These are phyloP conservation scores for Python bivittatus DNA, from an alignment of 2,113 vertebrate genomes.

Conservation along the genomic window DNA sequence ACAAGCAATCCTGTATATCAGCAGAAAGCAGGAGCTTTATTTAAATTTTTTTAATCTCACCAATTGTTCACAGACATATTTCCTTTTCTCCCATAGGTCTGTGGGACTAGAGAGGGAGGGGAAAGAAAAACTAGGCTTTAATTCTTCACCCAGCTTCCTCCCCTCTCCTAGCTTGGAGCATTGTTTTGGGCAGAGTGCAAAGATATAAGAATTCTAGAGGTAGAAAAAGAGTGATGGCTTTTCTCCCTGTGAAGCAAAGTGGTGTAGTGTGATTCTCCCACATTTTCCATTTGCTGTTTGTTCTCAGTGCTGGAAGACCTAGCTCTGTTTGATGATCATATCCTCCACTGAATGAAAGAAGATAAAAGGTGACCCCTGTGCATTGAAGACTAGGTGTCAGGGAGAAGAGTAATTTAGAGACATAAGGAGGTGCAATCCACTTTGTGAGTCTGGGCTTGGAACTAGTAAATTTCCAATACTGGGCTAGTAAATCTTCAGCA, in stretches of 20 bases:
- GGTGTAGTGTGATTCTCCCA: background rate
- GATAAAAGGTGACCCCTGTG: background rate
- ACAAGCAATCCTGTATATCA: background rate
- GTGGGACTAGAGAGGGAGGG: background rate
- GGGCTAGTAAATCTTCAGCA: background rate
- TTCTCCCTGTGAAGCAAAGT: background rate
- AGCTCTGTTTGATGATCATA: background rate
- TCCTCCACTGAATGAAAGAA: background rate
- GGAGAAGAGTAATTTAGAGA: background rate
- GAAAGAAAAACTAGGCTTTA: background rate
- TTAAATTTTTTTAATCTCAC: background rate
- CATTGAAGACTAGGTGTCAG: no score
- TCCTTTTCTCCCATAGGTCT: background rate
- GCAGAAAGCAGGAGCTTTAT: background rate
- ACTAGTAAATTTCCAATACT: background rate
- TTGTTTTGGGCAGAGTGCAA: background rate
- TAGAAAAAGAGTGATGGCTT: background rate
- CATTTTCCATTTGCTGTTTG: background rate
- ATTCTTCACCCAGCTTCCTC: background rate
- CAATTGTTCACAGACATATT: background rate
- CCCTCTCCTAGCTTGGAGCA: background rate
- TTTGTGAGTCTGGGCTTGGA: background rate
- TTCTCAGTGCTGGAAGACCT: background rate
- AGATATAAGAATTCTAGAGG: background rate
- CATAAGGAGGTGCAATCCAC: background rate